Percentiles rank a stretch among this genome's conserved stretches.
These are phyloP conservation scores for Lamprologus ornatipinnis DNA, from an alignment of 2,113 vertebrate species.

Conservation along the genomic window DNA sequence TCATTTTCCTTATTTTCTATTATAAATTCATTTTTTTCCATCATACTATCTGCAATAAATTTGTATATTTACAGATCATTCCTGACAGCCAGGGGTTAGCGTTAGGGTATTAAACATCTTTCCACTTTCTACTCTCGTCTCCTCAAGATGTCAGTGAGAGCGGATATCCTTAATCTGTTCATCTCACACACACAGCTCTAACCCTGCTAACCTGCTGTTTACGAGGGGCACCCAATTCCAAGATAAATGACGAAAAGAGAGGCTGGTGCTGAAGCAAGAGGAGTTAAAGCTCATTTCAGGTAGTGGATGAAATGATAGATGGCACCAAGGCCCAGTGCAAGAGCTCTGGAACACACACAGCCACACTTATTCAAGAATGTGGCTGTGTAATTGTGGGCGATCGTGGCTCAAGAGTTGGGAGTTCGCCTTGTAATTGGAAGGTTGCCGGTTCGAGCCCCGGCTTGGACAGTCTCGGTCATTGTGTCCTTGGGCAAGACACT, in stretches of 20 bases:
- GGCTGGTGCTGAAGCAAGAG: not conserved
- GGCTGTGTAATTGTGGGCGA: too few relatives aligned
- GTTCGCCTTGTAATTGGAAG: too few relatives aligned
- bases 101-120: not conserved
- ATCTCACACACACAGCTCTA: not conserved
- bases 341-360: not conserved
- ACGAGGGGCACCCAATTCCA: not conserved
- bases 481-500: too few relatives aligned
- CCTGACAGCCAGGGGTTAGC: not conserved
- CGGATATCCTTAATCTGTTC: not conserved
- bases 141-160: not conserved
- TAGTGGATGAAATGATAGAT: not conserved
- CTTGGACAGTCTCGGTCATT: too few relatives aligned
- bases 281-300: not conserved
- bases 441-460: too few relatives aligned
- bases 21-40: not conserved
- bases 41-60: not conserved
- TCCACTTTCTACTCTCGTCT: not conserved
- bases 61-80: not conserved
- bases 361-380: not conserved
- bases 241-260: not conserved
- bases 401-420: too few relatives aligned
- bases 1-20: not conserved
- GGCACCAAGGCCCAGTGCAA: not conserved
- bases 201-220: not conserved